A percentile compares a stretch with the other conserved stretches of the same genome.
Evolutionary conservation across 2,888 invertebrate species (phyloP).

Genomic region (Agonopterix heracliana): DNA sequence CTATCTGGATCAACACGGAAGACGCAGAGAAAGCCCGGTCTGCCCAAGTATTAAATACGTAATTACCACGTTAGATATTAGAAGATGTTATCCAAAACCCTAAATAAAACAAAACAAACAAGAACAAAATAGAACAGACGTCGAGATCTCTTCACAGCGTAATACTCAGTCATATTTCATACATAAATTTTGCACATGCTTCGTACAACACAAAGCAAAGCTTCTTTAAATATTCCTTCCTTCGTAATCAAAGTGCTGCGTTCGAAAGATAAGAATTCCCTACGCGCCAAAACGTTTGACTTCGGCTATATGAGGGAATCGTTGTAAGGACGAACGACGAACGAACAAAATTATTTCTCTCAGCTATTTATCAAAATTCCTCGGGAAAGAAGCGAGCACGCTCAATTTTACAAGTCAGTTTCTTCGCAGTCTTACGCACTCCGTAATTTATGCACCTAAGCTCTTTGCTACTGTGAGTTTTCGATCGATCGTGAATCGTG

Average conservation of each 20-base stretch:
- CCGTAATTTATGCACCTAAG: constrained; percentile 43
- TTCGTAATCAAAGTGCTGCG: constrained; percentile 71
- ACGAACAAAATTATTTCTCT: constrained; percentile 60
- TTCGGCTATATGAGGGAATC: constrained; percentile 41
- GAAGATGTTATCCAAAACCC: too few species aligned
- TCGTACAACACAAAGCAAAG: constrained; percentile 58
- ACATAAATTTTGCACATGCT: constrained; percentile 63
- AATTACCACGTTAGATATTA: too few species aligned
- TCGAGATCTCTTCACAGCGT: constrained; percentile 28
- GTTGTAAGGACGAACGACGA: constrained; percentile 25
- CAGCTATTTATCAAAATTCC: constrained; percentile 67
- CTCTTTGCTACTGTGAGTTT: constrained; percentile 8
- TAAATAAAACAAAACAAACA: constrained; percentile 1
- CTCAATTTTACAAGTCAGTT: constrained; percentile 39
- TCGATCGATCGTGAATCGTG: too few species aligned
- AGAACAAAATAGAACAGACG: constrained; percentile 29
- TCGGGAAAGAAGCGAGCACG: constrained; percentile 33
- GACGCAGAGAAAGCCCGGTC: too few species aligned
- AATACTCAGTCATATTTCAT: constrained; percentile 44
- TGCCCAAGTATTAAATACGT: too few species aligned
- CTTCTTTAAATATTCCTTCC: constrained; percentile 70
- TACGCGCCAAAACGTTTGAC: constrained; percentile 43
- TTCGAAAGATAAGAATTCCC: constrained; percentile 69
- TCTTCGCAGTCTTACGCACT: constrained; percentile 24
- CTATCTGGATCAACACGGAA: too few species aligned